Base-by-base conservation (phyloP, 2,797 vertebrate genomes). In the Fundulus diaphanus region DNA sequence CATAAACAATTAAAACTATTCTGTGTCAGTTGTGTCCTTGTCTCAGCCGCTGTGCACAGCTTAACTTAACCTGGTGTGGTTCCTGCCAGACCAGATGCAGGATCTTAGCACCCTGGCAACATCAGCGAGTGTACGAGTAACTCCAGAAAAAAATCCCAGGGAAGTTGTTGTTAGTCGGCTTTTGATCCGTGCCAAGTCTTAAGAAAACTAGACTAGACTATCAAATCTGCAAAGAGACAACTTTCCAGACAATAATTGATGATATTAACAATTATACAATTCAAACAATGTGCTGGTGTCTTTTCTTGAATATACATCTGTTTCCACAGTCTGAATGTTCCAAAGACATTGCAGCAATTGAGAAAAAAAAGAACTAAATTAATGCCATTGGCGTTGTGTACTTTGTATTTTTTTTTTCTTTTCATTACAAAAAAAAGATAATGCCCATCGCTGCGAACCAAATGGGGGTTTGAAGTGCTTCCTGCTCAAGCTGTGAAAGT, bases 11-110 rank as follows among this genome's bases (percentile, higher is more conserved):
- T 78, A 68, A 81, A 79, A 82, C 82, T 79, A 59, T 70, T 72
- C 77, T 18, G 49, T 51, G 22, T 24, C 20, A 51, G 80, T 85
- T 79, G 82, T 77, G 71, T 84, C 76, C 74, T 86, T 65, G 52
- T 76, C 76, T 82, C 69, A 85, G 70, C 77, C 77, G 84, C 78
- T 90, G 84, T 71, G 76, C 70, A 70, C 75, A 63, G 18, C 68
- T 42, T 20, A 20, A 76, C 77, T 52, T 57, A 79, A 77, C 68
- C 78, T 74, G 46, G 68, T 44, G 69, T 78, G 1, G n/a, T 9
- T 46, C 42, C 61, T 57, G 77, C 73, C 81, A 76, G 85, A 75
- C 71, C 70, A 52, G 70, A 77, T 80, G 74, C 71, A 82, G 70
- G 65, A 87, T 48, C 76, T 83, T 65, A 69, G 51, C 18, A 73